phyloP scores from a whole-genome alignment of 2,888 invertebrate species.

The Nomada fabriciana region DNA sequence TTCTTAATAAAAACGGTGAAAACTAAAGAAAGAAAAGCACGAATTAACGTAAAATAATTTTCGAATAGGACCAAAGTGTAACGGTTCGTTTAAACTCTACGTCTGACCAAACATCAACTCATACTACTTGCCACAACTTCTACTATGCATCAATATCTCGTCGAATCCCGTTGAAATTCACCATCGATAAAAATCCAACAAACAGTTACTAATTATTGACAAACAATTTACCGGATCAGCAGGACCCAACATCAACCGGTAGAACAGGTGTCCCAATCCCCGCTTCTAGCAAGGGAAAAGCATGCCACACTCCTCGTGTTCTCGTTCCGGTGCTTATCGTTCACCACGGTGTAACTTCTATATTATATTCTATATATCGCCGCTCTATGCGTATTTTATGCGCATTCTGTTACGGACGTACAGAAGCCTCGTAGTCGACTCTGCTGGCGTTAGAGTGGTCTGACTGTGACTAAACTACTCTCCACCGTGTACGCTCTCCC shows the following conservation, averaged over 20 bases:
- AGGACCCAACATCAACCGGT: conserved; percentile 10
- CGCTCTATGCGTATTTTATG: not conserved
- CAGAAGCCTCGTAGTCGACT: conserved; percentile 14
- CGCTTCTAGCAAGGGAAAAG: not conserved
- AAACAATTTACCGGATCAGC: conserved; percentile 39
- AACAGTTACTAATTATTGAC: not conserved
- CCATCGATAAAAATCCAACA: not conserved
- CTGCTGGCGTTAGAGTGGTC: conserved; percentile 52
- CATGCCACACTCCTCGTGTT: not conserved
- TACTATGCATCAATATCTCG: not conserved
- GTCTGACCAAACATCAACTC: conserved; percentile 30
- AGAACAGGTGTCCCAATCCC: not conserved
- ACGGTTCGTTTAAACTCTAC: not conserved
- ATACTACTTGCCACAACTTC: conserved; percentile 30
- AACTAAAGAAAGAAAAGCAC: not conserved
- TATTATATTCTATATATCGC: not conserved
- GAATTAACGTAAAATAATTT: not conserved
- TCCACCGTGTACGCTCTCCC: conserved; percentile 50
- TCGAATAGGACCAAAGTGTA: not conserved
- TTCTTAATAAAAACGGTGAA: not conserved
- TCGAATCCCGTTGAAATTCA: not conserved
- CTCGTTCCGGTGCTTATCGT: not conserved
- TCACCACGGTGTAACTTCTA: conserved; percentile 4
- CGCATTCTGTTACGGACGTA: not conserved
- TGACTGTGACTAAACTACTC: conserved; percentile 59